Conservation (phyloP, 2,797 vertebrate species). For the Esox masquinongy region DNA sequence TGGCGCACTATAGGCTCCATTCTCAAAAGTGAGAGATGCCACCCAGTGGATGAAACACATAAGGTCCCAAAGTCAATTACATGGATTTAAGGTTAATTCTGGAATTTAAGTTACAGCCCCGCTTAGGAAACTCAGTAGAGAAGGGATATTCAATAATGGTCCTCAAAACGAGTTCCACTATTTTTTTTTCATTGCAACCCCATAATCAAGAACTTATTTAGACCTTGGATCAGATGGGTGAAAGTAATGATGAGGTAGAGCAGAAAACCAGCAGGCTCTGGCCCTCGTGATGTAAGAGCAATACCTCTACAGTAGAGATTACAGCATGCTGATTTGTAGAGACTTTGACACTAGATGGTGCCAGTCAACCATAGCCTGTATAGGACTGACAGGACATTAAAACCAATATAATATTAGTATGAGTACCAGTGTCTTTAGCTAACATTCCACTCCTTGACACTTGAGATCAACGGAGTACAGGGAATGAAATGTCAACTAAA, state of each 20-base stretch:
- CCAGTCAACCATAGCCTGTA: slow-evolving; percentile 1
- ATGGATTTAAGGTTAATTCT: background rate
- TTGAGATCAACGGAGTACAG: too few species aligned
- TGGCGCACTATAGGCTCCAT: background rate
- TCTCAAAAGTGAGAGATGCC: background rate
- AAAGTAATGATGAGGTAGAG: too few species aligned
- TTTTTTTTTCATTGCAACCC: too few species aligned
- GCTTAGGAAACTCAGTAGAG: slow-evolving; percentile 19
- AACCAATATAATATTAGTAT: too few species aligned
- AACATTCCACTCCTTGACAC: too few species aligned
- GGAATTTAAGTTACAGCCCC: slow-evolving; percentile 12
- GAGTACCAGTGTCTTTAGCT: too few species aligned
- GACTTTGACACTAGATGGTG: slow-evolving; percentile 24
- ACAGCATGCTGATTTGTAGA: background rate
- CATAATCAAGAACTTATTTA: too few species aligned
- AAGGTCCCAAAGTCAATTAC: background rate
- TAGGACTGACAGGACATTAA: background rate
- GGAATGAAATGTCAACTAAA: background rate
- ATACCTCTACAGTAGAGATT: background rate
- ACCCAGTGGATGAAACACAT: background rate
- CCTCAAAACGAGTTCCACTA: too few species aligned
- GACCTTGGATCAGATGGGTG: too few species aligned
- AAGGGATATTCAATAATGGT: too few species aligned
- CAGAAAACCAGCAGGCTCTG: too few species aligned
- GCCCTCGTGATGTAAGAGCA: too few species aligned